A percentile compares a stretch with the other conserved stretches of the same genome.
These are phyloP conservation scores for Phylloscopus trochiloides DNA, from an alignment of 2,113 vertebrate genomes.

Conservation along the genomic window DNA sequence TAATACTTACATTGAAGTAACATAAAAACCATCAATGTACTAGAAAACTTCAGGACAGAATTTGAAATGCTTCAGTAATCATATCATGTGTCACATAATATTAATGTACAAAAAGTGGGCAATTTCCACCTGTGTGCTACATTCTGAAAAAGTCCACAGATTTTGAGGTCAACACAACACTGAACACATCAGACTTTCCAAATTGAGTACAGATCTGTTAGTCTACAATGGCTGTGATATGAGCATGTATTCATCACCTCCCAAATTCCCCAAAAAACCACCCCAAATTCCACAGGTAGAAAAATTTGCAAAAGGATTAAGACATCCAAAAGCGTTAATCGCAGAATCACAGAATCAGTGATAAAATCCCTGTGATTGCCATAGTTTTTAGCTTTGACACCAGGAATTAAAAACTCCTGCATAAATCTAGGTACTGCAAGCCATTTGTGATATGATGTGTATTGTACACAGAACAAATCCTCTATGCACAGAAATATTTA, in stretches of 20 bases:
- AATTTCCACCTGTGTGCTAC: not conserved
- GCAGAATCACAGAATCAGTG: not conserved
- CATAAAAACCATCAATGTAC: not conserved
- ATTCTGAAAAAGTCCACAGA: not conserved
- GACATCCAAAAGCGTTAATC: not conserved
- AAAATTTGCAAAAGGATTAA: not conserved
- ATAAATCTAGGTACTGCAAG: not conserved
- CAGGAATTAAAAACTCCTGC: not conserved
- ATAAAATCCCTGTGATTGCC: rapidly evolving
- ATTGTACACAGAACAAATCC: not conserved
- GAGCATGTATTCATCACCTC: not conserved
- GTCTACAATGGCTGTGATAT: not conserved
- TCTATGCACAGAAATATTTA: not conserved
- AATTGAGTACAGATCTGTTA: not conserved
- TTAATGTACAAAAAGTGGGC: not conserved
- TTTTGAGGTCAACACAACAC: not conserved
- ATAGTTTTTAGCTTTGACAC: not conserved
- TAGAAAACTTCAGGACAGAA: not conserved
- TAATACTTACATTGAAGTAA: not conserved
- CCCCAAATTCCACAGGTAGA: not conserved
- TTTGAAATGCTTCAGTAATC: not conserved
- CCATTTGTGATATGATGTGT: not conserved
- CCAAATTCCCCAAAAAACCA: no score
- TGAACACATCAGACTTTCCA: not conserved
- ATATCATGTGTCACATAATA: not conserved